Percentiles rank a stretch among this genome's conserved stretches.
Conservation (phyloP, 2,888 invertebrate species). For the Axea sp. region DNA sequence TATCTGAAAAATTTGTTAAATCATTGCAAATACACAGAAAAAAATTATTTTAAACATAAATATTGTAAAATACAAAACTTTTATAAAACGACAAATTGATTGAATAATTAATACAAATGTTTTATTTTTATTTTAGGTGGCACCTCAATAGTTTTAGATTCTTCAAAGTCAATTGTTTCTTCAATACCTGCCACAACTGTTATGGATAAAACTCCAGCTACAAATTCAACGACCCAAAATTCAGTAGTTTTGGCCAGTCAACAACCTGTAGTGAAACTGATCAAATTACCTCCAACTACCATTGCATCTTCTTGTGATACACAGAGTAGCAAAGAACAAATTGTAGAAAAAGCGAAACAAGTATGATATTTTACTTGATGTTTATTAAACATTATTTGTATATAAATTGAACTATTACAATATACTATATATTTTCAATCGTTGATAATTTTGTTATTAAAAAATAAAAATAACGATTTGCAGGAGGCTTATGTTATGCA, state of each 20-base stretch:
- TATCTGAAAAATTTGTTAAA: no score
- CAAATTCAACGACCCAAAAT: conserved; percentile 61
- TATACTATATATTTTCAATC: no score
- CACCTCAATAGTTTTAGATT: conserved; percentile 75
- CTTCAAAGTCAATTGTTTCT: conserved; percentile 69
- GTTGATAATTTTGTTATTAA: no score
- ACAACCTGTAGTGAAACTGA: conserved; percentile 76
- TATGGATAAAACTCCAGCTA: conserved; percentile 66
- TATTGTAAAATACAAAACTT: no score
- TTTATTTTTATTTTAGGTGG: conserved; percentile 79
- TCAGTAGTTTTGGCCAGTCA: conserved; percentile 36
- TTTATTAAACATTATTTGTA: no score
- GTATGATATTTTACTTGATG: conserved; percentile 75
- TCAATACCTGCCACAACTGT: conserved; percentile 71
- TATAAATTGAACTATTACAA: no score
- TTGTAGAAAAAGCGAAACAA: conserved; percentile 92
- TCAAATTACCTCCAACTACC: conserved; percentile 72
- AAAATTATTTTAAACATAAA: no score
- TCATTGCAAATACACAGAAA: no score
- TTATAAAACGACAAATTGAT: no score
- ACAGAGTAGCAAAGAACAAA: conserved; percentile 84
- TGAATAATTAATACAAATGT: no score
- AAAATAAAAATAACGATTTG: no score
- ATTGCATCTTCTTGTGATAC: conserved; percentile 71
- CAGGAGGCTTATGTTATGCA: conserved; percentile 96